Evolutionary conservation across 2,113 vertebrate genomes (phyloP), one percentile per base, ranked within the genome.

Genomic region (Oryzias celebensis): DNA sequence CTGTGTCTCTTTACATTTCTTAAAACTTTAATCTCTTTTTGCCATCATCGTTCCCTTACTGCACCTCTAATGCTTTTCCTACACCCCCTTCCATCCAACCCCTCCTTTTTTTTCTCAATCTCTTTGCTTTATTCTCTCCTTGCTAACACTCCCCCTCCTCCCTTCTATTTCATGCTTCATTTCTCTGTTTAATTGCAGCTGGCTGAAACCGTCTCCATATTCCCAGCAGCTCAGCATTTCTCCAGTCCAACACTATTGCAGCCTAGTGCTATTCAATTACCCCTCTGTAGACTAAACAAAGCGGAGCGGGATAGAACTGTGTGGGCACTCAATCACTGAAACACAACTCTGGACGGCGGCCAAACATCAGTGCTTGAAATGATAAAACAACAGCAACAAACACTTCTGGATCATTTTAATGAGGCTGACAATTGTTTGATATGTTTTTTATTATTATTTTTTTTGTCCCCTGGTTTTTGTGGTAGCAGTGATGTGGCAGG

Each of bases 181-280:
- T 91, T 90, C 86, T 82, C 80, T 77, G 89, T 91, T 90, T 92
- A 92, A 93, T 92, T 92, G 88, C 85, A 85, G 82, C 80, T 85
- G 89, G 85, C 80, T 86, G 87, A 85, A 81, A 67, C 78, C 76
- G 55, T 81, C 85, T 79, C 81, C 69, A 70, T 77, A 78, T 78
- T 76, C 76, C 80, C 81, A 52, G 73, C 69, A 71, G 81, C 82
- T 83, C 78, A 72, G 73, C 84, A 67, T 84, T 84, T 75, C 77
- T 85, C 70, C 85, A 66, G 80, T 86, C 83, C 82, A 71, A 31
- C 67, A 73, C 76, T 86, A 72, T 77, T 70, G 84, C 68, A 85
- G 82, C 71, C 78, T 62, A 47, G 74, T 65, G 70, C 88, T 82
- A 80, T 89, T 90, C 88, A 88, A 88, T 92, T 90, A 88, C 73